These are phyloP conservation scores for Mionectes macconnelli DNA, from an alignment of 2,113 vertebrate species.

Conservation along the genomic window DNA sequence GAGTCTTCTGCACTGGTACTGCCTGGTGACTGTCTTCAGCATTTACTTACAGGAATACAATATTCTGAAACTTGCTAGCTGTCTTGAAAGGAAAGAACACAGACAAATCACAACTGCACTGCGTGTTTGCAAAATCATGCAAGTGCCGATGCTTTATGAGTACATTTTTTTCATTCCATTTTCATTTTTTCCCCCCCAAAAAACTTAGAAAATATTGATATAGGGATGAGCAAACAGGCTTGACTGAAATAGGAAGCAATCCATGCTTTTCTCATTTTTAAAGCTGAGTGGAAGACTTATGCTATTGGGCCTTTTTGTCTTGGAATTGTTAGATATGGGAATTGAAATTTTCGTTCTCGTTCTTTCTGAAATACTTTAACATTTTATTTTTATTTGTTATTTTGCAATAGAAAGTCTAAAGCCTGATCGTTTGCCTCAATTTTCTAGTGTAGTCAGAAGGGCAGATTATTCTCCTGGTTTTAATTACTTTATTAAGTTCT, in stretches of 20 bases:
- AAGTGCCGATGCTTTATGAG: background rate
- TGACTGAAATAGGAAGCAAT: background rate
- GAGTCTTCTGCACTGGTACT: rapidly evolving
- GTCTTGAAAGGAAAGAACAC: background rate
- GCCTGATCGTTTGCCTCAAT: background rate
- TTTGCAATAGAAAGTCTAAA: background rate
- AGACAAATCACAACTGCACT: background rate
- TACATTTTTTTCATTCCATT: background rate
- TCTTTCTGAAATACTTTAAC: background rate
- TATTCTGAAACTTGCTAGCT: background rate
- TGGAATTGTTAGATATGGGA: background rate
- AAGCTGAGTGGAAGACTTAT: background rate
- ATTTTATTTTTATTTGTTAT: background rate
- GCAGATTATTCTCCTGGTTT: background rate
- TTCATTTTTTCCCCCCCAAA: background rate
- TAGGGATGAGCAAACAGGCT: background rate
- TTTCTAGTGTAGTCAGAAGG: background rate
- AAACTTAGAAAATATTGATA: background rate
- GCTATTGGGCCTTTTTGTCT: background rate
- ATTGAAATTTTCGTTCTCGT: background rate
- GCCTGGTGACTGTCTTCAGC: background rate
- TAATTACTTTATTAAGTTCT: background rate
- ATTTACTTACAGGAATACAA: background rate
- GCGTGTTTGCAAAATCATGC: background rate
- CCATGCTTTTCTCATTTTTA: background rate